phyloP scores from a whole-genome alignment of 2,888 invertebrate genomes.

The Stenoptilia bipunctidactyla region DNA sequence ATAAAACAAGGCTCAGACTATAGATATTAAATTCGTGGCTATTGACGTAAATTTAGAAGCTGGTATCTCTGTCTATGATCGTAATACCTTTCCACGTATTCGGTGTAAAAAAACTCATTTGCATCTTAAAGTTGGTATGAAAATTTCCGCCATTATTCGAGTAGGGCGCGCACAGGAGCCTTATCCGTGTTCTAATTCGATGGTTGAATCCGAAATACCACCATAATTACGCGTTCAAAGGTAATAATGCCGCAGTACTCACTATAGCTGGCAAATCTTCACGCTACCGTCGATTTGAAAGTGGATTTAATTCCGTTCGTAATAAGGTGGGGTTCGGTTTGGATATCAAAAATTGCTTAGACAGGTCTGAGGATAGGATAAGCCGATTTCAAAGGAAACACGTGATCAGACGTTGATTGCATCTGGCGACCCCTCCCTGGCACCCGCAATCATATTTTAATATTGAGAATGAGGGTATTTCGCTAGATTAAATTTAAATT shows the following conservation, averaged over 20 bases:
- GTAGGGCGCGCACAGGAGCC: conserved; percentile 28
- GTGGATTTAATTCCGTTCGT: conserved; percentile 20
- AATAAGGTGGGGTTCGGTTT: conserved; percentile 27
- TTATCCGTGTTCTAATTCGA: conserved; percentile 59
- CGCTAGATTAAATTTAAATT: conserved; percentile 53
- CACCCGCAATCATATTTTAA: conserved; percentile 55
- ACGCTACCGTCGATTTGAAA: conserved; percentile 16
- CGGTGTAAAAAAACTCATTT: not conserved
- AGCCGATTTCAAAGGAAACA: conserved; percentile 64
- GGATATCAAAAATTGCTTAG: conserved; percentile 23
- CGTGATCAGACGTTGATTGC: conserved; percentile 65
- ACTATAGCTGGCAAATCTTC: conserved; percentile 20
- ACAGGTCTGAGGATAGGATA: conserved; percentile 39
- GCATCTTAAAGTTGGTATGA: not conserved
- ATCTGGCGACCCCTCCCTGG: conserved; percentile 21
- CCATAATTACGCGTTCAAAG: conserved; percentile 65
- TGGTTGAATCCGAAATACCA: conserved; percentile 32
- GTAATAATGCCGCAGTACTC: conserved; percentile 33
- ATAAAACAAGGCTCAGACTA: not conserved
- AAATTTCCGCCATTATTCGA: conserved; percentile 6
- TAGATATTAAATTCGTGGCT: not conserved
- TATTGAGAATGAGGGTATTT: conserved; percentile 53
- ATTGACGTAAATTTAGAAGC: not conserved
- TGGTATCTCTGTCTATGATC: not conserved
- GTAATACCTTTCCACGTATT: not conserved